Evolutionary conservation across 2,888 invertebrate genomes (phyloP).

Genomic region (Pristionchus maxplancki): DNA sequence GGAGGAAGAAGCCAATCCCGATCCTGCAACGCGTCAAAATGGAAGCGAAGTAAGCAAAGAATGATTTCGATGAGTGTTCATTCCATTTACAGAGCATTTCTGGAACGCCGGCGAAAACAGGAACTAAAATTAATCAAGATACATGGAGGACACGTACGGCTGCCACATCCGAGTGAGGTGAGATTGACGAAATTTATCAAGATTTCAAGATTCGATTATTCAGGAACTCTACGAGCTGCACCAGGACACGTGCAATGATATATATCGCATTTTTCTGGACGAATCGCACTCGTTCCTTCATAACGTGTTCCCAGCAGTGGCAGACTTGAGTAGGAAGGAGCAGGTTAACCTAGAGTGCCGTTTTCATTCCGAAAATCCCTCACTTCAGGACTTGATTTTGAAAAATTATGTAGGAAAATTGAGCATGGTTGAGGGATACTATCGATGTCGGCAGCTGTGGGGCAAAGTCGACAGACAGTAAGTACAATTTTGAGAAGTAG

Average conservation of each 20-base stretch:
- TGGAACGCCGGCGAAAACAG: not conserved
- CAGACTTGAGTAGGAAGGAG: not conserved
- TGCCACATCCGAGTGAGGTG: not conserved
- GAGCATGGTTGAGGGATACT: not conserved
- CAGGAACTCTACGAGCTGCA: not conserved
- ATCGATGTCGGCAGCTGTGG: not conserved
- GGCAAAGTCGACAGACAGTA: not conserved
- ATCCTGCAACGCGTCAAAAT: not conserved
- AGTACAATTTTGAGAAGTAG: not conserved
- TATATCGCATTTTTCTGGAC: not conserved
- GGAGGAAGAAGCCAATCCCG: not conserved
- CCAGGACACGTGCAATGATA: not conserved
- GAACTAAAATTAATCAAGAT: not conserved
- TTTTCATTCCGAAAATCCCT: not conserved
- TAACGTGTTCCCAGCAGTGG: not conserved
- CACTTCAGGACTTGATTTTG: not conserved
- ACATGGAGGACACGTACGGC: not conserved
- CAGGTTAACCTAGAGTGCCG: not conserved
- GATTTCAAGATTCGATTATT: not conserved
- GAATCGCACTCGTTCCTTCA: not conserved
- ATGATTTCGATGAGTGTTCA: not conserved
- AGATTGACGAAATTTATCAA: not conserved
- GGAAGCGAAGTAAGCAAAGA: not conserved
- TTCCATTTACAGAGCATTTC: not conserved
- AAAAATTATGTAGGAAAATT: not conserved